Evolutionary conservation across 1,140 invertebrate species (phyloP).

Genomic region (Bilobella aurantiaca): DNA sequence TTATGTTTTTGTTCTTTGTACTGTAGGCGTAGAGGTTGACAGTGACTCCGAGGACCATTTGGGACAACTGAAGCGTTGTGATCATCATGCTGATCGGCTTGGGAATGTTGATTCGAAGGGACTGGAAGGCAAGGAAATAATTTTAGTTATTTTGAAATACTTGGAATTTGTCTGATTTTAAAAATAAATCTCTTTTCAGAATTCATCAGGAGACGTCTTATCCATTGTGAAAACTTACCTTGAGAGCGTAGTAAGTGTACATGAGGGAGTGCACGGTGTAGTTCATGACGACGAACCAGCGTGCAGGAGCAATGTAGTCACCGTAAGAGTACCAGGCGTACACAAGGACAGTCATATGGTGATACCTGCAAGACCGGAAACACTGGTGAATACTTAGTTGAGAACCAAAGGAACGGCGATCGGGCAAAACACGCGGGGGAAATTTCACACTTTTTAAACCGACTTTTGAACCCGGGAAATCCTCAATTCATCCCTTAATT

Average conservation of each 20-base stretch:
- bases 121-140: conserved; percentile 13
- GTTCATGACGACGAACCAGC: conserved; percentile 98
- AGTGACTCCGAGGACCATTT: conserved; percentile 88
- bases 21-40: conserved; percentile 71
- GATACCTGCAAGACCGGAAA: conserved; percentile 60
- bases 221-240: background rate
- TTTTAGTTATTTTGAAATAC: too few species aligned
- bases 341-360: conserved; percentile 63
- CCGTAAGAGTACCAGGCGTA: conserved; percentile 97
- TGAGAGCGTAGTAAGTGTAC: conserved; percentile 46
- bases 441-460: too few species aligned
- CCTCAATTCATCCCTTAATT: too few species aligned
- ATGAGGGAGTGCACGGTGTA: conserved; percentile 50
- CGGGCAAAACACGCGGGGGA: too few species aligned
- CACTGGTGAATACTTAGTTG: too few species aligned
- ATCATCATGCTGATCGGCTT: conserved; percentile 73
- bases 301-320: conserved; percentile 89
- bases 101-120: conserved; percentile 26
- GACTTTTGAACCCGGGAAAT: too few species aligned
- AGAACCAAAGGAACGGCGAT: too few species aligned
- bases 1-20: conserved; percentile 15
- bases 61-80: conserved; percentile 77
- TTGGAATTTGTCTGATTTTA: too few species aligned
- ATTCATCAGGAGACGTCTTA: background rate
- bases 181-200: too few species aligned